Conservation (phyloP, 2,797 vertebrate species). For the Arrhamphus sclerolepis region DNA sequence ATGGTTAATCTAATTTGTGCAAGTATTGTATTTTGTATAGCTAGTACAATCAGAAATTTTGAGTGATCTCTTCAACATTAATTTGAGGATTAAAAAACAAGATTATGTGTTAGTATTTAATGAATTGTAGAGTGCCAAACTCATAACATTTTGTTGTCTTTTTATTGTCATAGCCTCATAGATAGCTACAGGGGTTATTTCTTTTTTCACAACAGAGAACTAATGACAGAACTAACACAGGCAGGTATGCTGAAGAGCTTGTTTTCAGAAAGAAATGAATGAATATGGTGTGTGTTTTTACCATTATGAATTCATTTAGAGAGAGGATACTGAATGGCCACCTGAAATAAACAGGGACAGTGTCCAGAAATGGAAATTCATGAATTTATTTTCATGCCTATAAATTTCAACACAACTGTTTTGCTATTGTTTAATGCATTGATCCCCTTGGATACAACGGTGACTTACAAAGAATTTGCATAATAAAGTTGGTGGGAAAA, state of each 20-base stretch:
- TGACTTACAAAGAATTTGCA: slow-evolving; percentile 81
- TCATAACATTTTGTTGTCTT: slow-evolving; percentile 79
- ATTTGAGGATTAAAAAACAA: slow-evolving; percentile 76
- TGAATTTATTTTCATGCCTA: slow-evolving; percentile 73
- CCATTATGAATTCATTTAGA: slow-evolving; percentile 76
- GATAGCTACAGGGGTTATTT: slow-evolving; percentile 57
- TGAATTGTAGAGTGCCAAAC: slow-evolving; percentile 80
- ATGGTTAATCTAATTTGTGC: slow-evolving; percentile 82
- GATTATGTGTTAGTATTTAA: slow-evolving; percentile 79
- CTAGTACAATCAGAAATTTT: slow-evolving; percentile 83
- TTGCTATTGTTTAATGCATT: slow-evolving; percentile 73
- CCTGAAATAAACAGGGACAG: slow-evolving; percentile 42
- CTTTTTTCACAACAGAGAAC: slow-evolving; percentile 61
- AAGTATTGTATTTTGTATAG: slow-evolving; percentile 83
- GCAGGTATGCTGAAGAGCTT: slow-evolving; percentile 26
- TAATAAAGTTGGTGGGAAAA: slow-evolving; percentile 84
- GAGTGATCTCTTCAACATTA: slow-evolving; percentile 75
- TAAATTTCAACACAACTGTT: slow-evolving; percentile 65
- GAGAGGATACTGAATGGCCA: slow-evolving; percentile 52
- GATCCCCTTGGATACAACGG: slow-evolving; percentile 77
- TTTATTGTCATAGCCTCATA: slow-evolving; percentile 69
- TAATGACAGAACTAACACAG: slow-evolving; percentile 45
- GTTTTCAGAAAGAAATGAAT: slow-evolving; percentile 68
- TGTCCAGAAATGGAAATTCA: slow-evolving; percentile 57
- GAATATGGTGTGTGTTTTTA: slow-evolving; percentile 70